Evolutionary conservation across 2,113 vertebrate genomes (phyloP).

Genomic region (Pipra filicauda): DNA sequence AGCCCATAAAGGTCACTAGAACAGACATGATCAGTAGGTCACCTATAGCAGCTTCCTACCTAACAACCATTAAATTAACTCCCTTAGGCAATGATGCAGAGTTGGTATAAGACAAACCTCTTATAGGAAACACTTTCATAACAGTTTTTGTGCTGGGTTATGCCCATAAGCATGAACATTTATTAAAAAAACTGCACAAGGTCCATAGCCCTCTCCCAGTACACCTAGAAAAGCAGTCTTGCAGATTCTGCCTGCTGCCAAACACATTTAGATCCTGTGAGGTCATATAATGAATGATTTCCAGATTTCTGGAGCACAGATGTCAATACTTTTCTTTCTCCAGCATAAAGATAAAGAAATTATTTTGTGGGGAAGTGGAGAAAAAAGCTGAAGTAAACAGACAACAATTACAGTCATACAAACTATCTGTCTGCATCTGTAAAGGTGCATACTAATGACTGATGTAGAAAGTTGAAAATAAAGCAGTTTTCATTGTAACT

Average conservation of each 20-base stretch:
- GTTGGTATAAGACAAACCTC: background rate
- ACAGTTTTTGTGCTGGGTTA: background rate
- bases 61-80: background rate
- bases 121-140: background rate
- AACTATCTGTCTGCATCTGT: background rate
- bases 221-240: background rate
- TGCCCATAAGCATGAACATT: background rate
- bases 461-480: background rate
- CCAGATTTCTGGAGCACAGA: slow-evolving; percentile 33
- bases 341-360: background rate
- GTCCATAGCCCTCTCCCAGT: background rate
- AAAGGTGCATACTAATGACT: background rate
- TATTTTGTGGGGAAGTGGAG: background rate
- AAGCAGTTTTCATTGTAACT: background rate
- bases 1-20: background rate
- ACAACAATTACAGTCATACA: background rate
- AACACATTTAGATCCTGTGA: slow-evolving; percentile 18
- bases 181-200: background rate
- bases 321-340: background rate
- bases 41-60: background rate
- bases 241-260: background rate
- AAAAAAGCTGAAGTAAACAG: background rate
- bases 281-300: slow-evolving; percentile 20
- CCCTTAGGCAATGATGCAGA: background rate
- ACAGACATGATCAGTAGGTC: background rate